Evolutionary conservation across 1,140 invertebrate species (phyloP).

Genomic region (Rhagoletis pomonella): DNA sequence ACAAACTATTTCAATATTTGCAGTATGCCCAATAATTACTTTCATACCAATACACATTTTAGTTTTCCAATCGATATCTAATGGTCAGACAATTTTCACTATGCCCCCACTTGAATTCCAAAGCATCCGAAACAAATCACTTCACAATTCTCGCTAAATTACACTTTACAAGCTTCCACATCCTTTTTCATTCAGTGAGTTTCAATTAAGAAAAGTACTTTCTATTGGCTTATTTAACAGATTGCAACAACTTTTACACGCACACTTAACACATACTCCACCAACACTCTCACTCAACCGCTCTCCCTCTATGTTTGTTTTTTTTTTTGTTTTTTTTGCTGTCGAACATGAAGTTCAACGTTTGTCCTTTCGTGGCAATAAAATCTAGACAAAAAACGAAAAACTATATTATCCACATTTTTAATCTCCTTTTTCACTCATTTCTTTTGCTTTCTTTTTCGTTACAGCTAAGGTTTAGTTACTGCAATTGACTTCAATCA

Average conservation of each 20-base stretch:
- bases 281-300: background rate
- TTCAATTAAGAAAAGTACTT: slow-evolving; percentile 52
- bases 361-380: slow-evolving; percentile 30
- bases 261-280: background rate
- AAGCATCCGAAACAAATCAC: background rate
- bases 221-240: slow-evolving; percentile 48
- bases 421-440: slow-evolving; percentile 33
- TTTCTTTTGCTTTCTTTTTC: background rate
- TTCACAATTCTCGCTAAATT: slow-evolving; percentile 29
- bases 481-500: slow-evolving; percentile 52
- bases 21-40: too few species aligned
- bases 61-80: too few species aligned
- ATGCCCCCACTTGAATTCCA: too few species aligned
- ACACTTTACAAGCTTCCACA: slow-evolving; percentile 18
- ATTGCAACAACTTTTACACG: slow-evolving; percentile 6
- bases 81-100: too few species aligned
- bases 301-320: background rate
- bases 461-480: slow-evolving; percentile 36
- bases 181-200: slow-evolving; percentile 16
- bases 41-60: too few species aligned
- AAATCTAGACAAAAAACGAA: slow-evolving; percentile 39
- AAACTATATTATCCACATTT: slow-evolving; percentile 34
- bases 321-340: too few species aligned
- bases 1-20: too few species aligned
- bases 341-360: slow-evolving; percentile 27